Evolutionary conservation across 2,797 vertebrate genomes (phyloP), one percentile per base, ranked within the genome.

Genomic region (Luscinia luscinia): DNA sequence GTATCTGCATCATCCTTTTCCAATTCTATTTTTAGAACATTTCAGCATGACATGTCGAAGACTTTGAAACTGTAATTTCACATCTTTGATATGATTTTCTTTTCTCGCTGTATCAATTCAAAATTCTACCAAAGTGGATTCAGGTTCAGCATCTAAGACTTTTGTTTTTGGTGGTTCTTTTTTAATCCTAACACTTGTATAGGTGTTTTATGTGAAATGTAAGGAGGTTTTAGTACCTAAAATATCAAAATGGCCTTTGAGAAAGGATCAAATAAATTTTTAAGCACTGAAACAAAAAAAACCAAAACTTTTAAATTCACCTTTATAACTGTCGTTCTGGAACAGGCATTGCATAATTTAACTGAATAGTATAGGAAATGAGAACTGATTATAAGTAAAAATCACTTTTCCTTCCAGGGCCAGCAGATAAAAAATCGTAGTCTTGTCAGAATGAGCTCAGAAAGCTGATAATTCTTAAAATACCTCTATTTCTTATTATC

Each of bases 51-150:
- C 24, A 69, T 87, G 9, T 66, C 28, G 54, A 82, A 51, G 92
- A 86, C 28, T 79, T 89, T 83, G 45, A 95, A 73, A 87, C 8
- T 74, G 9, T 16, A 24, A 86, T 93, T 92, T 87, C 32, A 69
- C 17, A 58, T 52, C 1, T 58, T 64, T 74, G 13, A 32, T 67
- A 85, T 86, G 4, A 55, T 79, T 76, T 15, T 3, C 7, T 38
- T 90, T 91, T 64, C 78, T 74, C 32, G 49, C 46, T 79, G 12
- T 46, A 70, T 75, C 7, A 61, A 7, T 66, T 84, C 64, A 69
- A 80, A 85, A n/a, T 7, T 59, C 2, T 61, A 27, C 46, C 5
- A 12, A 78, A 78, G 70, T 40, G 18, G 23, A 90, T 59, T 46
- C 46, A 66, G 14, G 30, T 19, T 27, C 17, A 80, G 9, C 3